Evolutionary conservation across 2,797 vertebrate genomes (phyloP).

Genomic region (Pipistrellus kuhlii): DNA sequence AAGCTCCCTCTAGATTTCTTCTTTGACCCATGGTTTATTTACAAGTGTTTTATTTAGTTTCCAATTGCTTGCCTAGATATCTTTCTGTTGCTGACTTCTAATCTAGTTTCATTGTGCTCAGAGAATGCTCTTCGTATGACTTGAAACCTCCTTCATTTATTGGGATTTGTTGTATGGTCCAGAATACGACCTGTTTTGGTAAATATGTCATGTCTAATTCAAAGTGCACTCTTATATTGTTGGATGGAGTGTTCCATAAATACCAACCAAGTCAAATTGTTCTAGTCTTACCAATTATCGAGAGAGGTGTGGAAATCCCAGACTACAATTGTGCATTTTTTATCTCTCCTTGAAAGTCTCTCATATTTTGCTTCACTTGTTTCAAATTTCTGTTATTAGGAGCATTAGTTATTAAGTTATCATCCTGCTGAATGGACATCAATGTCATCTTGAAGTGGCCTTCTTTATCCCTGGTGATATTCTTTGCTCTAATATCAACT

Average conservation of each 20-base stretch:
- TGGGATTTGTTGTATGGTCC: background rate
- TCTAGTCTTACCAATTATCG: background rate
- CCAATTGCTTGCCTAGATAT: background rate
- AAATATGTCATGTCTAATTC: background rate
- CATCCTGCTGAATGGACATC: background rate
- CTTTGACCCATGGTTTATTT: background rate
- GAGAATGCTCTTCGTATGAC: background rate
- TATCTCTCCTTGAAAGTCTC: background rate
- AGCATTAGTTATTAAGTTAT: background rate
- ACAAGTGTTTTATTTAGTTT: background rate
- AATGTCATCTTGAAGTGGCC: background rate
- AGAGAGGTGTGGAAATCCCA: background rate
- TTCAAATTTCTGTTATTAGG: background rate
- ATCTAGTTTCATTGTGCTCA: background rate
- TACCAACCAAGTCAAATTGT: too few relatives aligned
- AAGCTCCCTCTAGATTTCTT: background rate
- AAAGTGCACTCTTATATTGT: background rate
- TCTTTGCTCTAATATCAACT: background rate
- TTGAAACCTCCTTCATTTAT: background rate
- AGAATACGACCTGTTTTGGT: background rate
- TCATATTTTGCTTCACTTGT: background rate
- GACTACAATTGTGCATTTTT: background rate
- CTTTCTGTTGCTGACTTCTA: background rate
- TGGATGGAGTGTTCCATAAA: background rate
- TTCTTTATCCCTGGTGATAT: background rate